Evolutionary conservation across 2,113 vertebrate genomes (phyloP).

Genomic region (Rhinopomastus cyanomelas): DNA sequence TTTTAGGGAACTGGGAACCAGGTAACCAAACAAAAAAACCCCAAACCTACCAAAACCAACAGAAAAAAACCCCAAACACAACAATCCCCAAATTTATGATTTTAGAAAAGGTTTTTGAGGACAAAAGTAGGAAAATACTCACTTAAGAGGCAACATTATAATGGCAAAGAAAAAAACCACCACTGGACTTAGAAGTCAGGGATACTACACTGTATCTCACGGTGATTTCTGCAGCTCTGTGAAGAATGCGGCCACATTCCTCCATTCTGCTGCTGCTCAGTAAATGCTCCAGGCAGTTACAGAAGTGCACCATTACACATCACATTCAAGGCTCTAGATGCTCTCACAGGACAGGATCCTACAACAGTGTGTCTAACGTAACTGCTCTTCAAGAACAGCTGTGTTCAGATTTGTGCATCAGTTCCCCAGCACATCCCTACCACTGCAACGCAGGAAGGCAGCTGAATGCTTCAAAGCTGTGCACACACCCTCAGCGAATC

Average conservation of each 20-base stretch:
- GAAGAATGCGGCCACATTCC: neutral
- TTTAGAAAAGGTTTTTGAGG: neutral
- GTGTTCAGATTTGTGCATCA: neutral
- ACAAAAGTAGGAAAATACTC: neutral
- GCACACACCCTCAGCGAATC: neutral
- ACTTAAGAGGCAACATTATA: neutral
- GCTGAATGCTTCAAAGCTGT: neutral
- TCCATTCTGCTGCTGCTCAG: neutral
- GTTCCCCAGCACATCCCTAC: neutral
- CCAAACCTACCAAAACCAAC: neutral
- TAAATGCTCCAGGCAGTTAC: neutral
- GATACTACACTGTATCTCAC: neutral
- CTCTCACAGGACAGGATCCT: neutral
- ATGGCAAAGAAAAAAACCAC: neutral
- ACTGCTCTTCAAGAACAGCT: neutral
- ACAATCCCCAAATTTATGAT: neutral
- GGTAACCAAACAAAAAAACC: neutral
- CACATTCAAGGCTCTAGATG: neutral
- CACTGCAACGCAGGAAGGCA: accelerated
- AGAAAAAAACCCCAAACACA: neutral
- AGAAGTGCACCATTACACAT: neutral
- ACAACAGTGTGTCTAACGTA: neutral
- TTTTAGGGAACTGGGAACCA: no score
- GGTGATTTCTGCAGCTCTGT: no score
- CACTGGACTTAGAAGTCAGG: neutral